Evolutionary conservation across 2,888 invertebrate species (phyloP), one percentile per base, ranked within the genome.

Genomic region (Poecilus cupreus): DNA sequence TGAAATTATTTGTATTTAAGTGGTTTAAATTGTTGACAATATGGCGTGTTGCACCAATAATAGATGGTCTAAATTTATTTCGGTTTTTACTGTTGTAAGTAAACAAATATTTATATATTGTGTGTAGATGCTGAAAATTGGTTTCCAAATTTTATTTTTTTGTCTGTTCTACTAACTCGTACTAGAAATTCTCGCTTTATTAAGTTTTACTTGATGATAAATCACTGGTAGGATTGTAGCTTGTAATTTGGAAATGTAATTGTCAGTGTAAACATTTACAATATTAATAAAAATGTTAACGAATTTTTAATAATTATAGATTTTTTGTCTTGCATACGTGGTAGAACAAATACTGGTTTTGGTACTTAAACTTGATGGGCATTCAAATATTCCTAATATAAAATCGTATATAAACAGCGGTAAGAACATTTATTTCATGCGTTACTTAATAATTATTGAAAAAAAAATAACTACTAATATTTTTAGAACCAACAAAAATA

Each of bases 21-120:
- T 60, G 32, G 26, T 13, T 16, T 32, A 60, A 54, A 32, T 60
- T 32, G 60, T 60, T 26, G 60, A 60, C 10, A 60, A 60, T 16
- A 60, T 60, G 60, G 26, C 60, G 60, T 60, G 57, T 22, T 8
- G 60, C 18, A 32, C 64, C 3, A 68, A 37, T 32, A 68, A 37
- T 68, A 68, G 0, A 3, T 68, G 64, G 64, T 37, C 37, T 16
- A 68, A 68, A 37, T 6, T 68, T 16, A 68, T 68, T 37, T 1
- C 64, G 16, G 11, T 3, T n/a, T 37, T 68, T 6, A 68, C 64
- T 18, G 37, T 37, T 11, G 64, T 68, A 68, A 68, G 64, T 64
- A 68, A n/a, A 18, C 2, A 51, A 4, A 18, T 51, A 51, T 43
- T n/a, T 43, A 43, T n/a, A n/a, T 43, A 43, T 43, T n/a, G n/a